Conservation (phyloP, 2,888 invertebrate species). For the Lasioglossum malachurum region DNA sequence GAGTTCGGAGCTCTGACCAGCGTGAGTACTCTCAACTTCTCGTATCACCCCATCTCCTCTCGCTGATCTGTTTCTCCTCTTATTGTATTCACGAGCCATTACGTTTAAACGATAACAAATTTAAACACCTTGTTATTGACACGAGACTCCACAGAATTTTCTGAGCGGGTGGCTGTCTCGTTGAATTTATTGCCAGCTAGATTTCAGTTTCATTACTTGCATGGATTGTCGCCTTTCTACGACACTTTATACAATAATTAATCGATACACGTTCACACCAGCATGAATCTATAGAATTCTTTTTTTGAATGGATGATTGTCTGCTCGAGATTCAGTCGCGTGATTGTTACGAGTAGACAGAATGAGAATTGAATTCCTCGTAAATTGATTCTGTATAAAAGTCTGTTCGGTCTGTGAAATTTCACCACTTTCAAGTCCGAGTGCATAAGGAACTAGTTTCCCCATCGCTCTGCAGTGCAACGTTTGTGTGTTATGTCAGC, state of each 20-base stretch:
- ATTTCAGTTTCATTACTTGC: neutral
- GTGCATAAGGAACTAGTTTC: neutral
- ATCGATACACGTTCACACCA: neutral
- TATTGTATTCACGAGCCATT: neutral
- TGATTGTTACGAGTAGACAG: too few relatives aligned
- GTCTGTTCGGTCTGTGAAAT: too few relatives aligned
- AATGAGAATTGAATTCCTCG: too few relatives aligned
- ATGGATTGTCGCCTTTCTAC: neutral
- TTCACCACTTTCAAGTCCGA: too few relatives aligned
- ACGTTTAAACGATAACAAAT: neutral
- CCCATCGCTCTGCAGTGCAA: neutral
- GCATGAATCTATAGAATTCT: neutral
- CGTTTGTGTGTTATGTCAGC: neutral
- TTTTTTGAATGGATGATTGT: neutral
- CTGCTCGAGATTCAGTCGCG: neutral
- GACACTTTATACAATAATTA: neutral
- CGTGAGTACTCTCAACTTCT: slow-evolving; percentile 19
- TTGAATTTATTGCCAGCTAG: neutral
- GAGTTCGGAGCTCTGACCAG: slow-evolving; percentile 1
- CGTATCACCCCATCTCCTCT: neutral
- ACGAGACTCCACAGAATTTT: neutral
- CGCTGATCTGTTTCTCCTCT: neutral
- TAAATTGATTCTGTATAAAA: too few relatives aligned
- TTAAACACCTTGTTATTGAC: neutral
- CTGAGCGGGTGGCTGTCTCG: too few relatives aligned